Conservation (phyloP, 2,113 vertebrate species). For the Natator depressus region DNA sequence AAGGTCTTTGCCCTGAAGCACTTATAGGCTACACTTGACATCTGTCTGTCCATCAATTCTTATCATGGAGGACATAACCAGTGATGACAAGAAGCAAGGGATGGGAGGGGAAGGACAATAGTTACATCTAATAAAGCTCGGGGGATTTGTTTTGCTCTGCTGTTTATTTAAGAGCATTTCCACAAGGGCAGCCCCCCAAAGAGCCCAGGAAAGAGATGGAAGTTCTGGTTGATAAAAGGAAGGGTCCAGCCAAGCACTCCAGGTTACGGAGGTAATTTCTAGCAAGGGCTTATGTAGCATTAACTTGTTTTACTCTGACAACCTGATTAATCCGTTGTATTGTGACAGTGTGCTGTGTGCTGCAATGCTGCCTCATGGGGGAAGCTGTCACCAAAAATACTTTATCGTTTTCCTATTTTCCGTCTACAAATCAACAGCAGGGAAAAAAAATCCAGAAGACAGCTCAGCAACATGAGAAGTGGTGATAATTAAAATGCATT, state of each 20-base stretch:
- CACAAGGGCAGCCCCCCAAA: not conserved
- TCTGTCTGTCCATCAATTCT: not conserved
- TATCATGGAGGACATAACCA: not conserved
- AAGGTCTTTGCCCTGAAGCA: not conserved
- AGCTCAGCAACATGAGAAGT: slow-evolving; percentile 51
- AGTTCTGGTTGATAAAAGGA: slow-evolving; percentile 26
- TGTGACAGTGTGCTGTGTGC: slow-evolving; percentile 62
- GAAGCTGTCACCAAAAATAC: slow-evolving; percentile 51
- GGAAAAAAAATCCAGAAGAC: slow-evolving; percentile 1
- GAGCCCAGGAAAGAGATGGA: slow-evolving; percentile 14
- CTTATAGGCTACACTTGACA: not conserved
- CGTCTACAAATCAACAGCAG: slow-evolving; percentile 47
- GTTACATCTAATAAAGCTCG: not conserved
- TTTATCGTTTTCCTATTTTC: slow-evolving; percentile 60
- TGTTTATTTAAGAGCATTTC: not conserved
- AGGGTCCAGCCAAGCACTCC: slow-evolving; percentile 29
- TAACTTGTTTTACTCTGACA: slow-evolving; percentile 64
- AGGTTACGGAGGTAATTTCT: slow-evolving; percentile 55
- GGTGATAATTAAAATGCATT: slow-evolving; percentile 66
- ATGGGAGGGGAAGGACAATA: not conserved
- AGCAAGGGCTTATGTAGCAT: slow-evolving; percentile 50
- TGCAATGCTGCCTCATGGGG: slow-evolving; percentile 48
- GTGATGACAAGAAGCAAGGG: not conserved
- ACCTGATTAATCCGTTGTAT: slow-evolving; percentile 66
- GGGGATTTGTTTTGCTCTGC: not conserved